phyloP scores from a whole-genome alignment of 2,797 vertebrate species.

The Gambelia wislizenii region DNA sequence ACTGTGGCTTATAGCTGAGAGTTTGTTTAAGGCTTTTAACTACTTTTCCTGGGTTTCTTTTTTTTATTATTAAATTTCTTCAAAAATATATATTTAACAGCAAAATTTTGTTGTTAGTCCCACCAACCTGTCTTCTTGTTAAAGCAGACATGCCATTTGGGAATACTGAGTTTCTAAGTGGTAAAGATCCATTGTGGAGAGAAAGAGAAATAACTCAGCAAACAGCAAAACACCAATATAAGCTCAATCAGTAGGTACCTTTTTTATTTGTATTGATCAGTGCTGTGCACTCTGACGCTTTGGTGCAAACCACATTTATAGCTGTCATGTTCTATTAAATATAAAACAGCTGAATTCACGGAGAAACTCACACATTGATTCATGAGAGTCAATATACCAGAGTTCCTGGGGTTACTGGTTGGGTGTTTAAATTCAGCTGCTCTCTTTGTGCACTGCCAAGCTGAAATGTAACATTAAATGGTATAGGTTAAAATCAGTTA shows the following conservation, averaged over 20 bases:
- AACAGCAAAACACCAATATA: background rate
- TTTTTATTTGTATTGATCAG: conserved; percentile 20
- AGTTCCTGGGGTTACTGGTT: background rate
- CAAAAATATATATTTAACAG: background rate
- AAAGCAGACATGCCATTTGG: background rate
- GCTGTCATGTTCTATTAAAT: conserved; percentile 27
- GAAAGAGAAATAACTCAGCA: background rate
- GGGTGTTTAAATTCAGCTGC: background rate
- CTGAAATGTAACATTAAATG: background rate
- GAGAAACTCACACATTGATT: conserved; percentile 18
- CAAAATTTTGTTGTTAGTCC: background rate
- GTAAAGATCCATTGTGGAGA: background rate
- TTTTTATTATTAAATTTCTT: no score
- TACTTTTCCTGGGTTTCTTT: background rate
- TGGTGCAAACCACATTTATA: conserved; percentile 6
- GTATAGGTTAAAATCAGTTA: background rate
- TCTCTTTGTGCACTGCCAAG: background rate
- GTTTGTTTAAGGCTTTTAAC: background rate
- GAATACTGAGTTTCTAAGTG: background rate
- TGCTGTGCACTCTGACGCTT: conserved; percentile 6
- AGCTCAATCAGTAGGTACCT: background rate
- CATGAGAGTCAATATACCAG: conserved; percentile 2
- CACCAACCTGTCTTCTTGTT: background rate
- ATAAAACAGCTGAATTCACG: conserved; percentile 6
- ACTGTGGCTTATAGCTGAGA: background rate